Conservation (phyloP, 2,113 vertebrate species). For the Hipposideros armiger region DNA sequence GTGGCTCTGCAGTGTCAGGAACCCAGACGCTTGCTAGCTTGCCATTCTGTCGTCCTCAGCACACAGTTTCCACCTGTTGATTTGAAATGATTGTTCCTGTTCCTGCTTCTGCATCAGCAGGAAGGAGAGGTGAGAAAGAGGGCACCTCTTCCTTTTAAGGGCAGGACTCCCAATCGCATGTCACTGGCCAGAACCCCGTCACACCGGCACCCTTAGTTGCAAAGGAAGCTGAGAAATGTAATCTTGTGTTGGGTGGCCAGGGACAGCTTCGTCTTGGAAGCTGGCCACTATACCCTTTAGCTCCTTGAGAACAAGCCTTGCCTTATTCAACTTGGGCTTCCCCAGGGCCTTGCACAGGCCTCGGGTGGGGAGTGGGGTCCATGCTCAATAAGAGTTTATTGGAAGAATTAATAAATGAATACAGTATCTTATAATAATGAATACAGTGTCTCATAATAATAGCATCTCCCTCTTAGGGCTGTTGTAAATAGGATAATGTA, state of each 20-base stretch:
- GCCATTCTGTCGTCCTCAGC: not conserved
- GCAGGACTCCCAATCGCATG: not conserved
- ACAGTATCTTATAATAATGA: too few relatives aligned
- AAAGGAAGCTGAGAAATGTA: not conserved
- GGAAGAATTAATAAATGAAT: not conserved
- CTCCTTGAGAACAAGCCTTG: not conserved
- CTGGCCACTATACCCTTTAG: fast-evolving
- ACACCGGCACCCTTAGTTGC: not conserved
- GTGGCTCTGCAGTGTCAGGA: too few relatives aligned
- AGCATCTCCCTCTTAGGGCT: not conserved
- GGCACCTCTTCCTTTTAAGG: not conserved
- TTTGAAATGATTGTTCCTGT: not conserved
- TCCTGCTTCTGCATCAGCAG: not conserved
- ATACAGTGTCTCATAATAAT: not conserved
- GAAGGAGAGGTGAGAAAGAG: not conserved
- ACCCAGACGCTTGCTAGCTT: not conserved
- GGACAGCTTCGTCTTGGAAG: not conserved
- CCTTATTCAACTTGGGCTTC: not conserved
- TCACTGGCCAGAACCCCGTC: not conserved
- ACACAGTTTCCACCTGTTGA: not conserved
- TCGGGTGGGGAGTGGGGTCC: not conserved
- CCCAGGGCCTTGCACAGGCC: not conserved
- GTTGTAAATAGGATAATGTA: not conserved
- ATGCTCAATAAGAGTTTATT: not conserved
- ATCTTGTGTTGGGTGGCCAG: not conserved